These are phyloP conservation scores for Actinernus sp. DNA, from an alignment of 92 coral and sea anemone genomes.

Conservation along the genomic window DNA sequence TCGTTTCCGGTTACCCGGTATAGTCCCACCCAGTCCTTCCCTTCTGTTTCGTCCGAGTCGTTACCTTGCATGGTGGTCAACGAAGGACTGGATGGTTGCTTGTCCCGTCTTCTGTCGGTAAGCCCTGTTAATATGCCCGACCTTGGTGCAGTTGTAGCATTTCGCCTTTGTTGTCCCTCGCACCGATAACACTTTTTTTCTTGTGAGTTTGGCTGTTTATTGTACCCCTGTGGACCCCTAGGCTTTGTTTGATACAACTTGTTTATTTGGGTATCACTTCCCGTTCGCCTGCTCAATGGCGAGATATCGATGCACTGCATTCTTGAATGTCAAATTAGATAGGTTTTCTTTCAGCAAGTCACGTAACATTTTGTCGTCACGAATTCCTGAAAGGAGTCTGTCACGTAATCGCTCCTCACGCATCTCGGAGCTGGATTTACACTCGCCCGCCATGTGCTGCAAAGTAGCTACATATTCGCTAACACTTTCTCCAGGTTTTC, in stretches of 20 bases:
- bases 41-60: no score
- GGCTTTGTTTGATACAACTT: constrained; percentile 16
- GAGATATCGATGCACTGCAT: constrained; percentile 44
- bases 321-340: constrained; percentile 59
- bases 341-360: constrained; percentile 53
- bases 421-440: background rate
- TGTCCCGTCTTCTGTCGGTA: background rate
- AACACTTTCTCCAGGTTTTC: background rate
- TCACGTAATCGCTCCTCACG: constrained; percentile 52
- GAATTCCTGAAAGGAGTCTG: constrained; percentile 60
- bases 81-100: background rate
- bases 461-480: constrained; percentile 5
- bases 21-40: no score
- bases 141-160: constrained; percentile 25
- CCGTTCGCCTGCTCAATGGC: constrained; percentile 49
- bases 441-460: background rate
- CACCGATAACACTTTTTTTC: background rate
- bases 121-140: constrained; percentile 30
- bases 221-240: constrained; percentile 6
- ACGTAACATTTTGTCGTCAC: constrained; percentile 50
- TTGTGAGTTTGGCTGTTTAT: no score
- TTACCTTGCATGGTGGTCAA: no score
- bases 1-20: no score
- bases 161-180: constrained; percentile 6
- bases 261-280: no score